These are phyloP conservation scores for Stomatorhinus ivindoensis DNA, from an alignment of 2,113 vertebrate species.

Conservation along the genomic window DNA sequence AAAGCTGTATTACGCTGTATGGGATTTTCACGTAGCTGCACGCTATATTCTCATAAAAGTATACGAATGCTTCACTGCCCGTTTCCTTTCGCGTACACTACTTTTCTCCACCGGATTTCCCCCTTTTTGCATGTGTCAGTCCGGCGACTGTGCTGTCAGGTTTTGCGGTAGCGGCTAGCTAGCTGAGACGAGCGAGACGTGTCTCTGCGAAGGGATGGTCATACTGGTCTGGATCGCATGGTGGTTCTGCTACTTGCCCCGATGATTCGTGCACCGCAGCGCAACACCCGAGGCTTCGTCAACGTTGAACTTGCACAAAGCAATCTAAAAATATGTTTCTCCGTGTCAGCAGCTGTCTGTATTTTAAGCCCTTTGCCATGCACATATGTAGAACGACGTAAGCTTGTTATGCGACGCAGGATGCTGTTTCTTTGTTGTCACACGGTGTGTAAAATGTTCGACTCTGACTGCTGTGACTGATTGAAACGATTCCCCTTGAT, in stretches of 20 bases:
- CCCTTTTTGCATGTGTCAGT: neutral
- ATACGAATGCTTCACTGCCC: neutral
- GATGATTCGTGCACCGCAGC: neutral
- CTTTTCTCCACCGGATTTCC: neutral
- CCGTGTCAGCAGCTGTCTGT: neutral
- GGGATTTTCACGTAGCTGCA: neutral
- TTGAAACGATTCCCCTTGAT: neutral
- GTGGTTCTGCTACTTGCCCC: neutral
- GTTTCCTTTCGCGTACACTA: too few relatives aligned
- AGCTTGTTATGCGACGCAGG: neutral
- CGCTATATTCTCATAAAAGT: neutral
- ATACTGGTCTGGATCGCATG: neutral
- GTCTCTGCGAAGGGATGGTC: neutral
- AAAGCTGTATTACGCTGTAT: neutral
- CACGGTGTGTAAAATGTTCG: neutral
- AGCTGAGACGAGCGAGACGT: neutral
- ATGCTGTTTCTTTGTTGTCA: conserved; percentile 2
- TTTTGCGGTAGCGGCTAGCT: neutral
- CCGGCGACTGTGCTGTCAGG: neutral
- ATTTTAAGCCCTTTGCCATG: neutral
- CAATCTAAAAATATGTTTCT: neutral
- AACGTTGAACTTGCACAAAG: neutral
- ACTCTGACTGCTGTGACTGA: neutral
- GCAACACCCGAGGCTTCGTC: neutral
- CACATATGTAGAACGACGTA: neutral